Evolutionary conservation across 2,888 invertebrate species (phyloP), one percentile per base, ranked within the genome.

Genomic region (Zonitis immaculata): DNA sequence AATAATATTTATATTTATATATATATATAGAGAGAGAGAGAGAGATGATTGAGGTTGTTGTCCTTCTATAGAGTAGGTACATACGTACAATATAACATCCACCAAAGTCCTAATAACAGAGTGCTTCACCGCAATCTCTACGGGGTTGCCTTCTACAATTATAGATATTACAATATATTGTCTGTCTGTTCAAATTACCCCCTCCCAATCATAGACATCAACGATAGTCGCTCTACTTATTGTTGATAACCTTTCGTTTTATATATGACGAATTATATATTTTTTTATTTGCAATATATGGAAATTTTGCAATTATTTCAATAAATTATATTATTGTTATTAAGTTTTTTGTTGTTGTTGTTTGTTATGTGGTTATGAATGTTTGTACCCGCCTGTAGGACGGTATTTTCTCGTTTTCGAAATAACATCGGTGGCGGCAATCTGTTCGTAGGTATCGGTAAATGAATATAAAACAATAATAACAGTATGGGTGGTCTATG

Each of bases 81-180:
- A n/a, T n/a, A n/a, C n/a, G n/a, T n/a, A n/a, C n/a, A n/a, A n/a
- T n/a, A n/a, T n/a, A n/a, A n/a, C 53, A 58, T 44, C 57, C 52
- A 54, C 60, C 52, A 57, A 52, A 56, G 53, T 47, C 50, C 64
- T 68, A 68, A 68, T 67, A 66, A 67, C 66, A 64, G 64, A 63
- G 65, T 64, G 66, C 66, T 63, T 59, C 60, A 63, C 68, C 66
- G 64, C 67, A 68, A 67, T 68, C 70, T 71, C 68, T 63, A 67
- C 68, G 69, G 70, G 69, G 69, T 70, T 70, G 68, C 68, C 67
- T 63, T 62, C 68, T 65, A 68, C 69, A 71, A 70, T 71, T 70
- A 71, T 70, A 71, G 70, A 70, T 70, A 71, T 71, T 71, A 71
- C 69, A 70, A 71, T 70, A 70, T 70, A 71, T 71, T 70, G 68